phyloP scores from a whole-genome alignment of 2,113 vertebrate genomes.

The Podocnemis expansa region DNA sequence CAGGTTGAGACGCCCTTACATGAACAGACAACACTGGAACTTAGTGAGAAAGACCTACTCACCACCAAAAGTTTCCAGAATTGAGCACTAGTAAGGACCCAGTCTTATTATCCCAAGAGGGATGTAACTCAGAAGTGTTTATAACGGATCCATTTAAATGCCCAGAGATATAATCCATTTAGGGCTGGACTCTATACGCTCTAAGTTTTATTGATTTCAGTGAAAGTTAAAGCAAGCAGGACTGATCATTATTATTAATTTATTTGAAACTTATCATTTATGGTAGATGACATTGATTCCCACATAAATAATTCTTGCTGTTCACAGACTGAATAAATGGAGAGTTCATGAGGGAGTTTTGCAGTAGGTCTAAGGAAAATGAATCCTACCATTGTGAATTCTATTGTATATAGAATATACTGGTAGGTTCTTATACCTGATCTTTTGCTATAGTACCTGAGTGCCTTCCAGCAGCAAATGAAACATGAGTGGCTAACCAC shows the following conservation, averaged over 20 bases:
- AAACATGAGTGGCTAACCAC: not conserved
- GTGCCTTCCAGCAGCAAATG: not conserved
- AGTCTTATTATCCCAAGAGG: not conserved
- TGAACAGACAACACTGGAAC: slow-evolving; percentile 35
- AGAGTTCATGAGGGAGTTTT: not conserved
- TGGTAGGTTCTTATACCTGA: not conserved
- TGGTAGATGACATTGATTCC: not conserved
- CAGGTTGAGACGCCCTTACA: not conserved
- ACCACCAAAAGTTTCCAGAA: slow-evolving; percentile 43
- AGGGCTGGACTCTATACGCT: slow-evolving; percentile 62
- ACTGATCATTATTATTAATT: not conserved
- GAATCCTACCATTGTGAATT: slow-evolving; percentile 44
- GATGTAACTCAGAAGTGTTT: slow-evolving; percentile 67
- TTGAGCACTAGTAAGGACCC: slow-evolving; percentile 1
- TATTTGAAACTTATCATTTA: not conserved
- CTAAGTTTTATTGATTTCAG: not conserved
- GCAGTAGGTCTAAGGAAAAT: slow-evolving; percentile 32
- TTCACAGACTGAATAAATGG: not conserved
- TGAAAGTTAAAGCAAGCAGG: not conserved
- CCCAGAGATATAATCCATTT: slow-evolving; percentile 61
- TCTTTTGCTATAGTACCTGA: not conserved
- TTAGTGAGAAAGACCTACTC: slow-evolving; percentile 33
- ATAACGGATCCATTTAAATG: slow-evolving; percentile 22
- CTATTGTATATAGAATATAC: accelerated
- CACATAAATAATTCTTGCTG: not conserved